Percentiles rank a stretch among this genome's conserved stretches.
Evolutionary conservation across 1,140 invertebrate species (phyloP).

Genomic region (Pseudomyrmex sp.): DNA sequence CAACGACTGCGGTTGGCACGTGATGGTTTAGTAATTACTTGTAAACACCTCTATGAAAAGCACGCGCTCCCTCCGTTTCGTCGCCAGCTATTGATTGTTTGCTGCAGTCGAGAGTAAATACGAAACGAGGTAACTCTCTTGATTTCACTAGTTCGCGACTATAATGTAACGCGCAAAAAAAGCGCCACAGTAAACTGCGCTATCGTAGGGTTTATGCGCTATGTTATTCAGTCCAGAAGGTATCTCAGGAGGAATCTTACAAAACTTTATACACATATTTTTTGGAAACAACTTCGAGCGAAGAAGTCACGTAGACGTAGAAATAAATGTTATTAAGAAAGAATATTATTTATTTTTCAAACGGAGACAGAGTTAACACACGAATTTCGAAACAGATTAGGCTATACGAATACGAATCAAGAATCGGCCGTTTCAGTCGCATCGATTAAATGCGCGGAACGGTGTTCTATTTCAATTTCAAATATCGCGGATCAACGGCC

Average conservation of each 20-base stretch:
- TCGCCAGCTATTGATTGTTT: not conserved
- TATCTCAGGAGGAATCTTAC: not conserved
- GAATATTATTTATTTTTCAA: not conserved
- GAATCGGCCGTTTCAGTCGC: not conserved
- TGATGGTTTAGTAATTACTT: slow-evolving; percentile 47
- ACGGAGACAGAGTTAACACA: no score
- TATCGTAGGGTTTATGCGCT: not conserved
- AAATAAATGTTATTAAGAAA: not conserved
- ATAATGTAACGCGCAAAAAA: slow-evolving; percentile 1
- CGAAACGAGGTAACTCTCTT: slow-evolving; percentile 1
- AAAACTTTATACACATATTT: not conserved
- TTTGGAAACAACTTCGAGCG: not conserved
- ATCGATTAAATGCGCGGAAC: slow-evolving; percentile 62
- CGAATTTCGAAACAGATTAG: no score
- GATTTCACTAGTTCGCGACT: slow-evolving; percentile 21
- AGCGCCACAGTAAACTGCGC: not conserved
- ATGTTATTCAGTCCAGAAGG: not conserved
- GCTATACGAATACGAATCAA: not conserved
- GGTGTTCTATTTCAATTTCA: slow-evolving; percentile 71
- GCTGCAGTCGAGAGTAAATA: slow-evolving; percentile 21
- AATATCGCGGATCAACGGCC: slow-evolving; percentile 49
- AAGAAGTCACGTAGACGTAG: not conserved
- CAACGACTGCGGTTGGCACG: not conserved
- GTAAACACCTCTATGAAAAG: slow-evolving; percentile 1
- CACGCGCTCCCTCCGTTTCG: not conserved